phyloP scores from a whole-genome alignment of 2,888 invertebrate species.

The Macrophya alboannulata region DNA sequence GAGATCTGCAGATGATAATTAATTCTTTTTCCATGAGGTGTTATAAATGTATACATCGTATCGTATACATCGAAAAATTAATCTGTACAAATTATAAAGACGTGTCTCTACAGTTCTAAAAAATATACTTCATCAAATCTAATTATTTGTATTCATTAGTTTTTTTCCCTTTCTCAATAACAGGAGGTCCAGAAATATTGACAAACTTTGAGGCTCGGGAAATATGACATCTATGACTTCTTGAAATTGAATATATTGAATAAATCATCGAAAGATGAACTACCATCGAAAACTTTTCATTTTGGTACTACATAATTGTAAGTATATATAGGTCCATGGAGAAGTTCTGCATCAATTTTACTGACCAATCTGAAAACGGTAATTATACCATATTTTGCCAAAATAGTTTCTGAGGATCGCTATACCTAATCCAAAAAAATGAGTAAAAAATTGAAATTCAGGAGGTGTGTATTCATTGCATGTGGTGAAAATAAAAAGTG shows the following conservation, averaged over 20 bases:
- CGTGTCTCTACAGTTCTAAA: not conserved
- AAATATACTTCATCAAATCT: not conserved
- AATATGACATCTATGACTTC: too few relatives aligned
- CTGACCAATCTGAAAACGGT: too few relatives aligned
- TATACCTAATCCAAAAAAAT: not conserved
- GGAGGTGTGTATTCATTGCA: not conserved
- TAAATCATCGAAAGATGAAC: too few relatives aligned
- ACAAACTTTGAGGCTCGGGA: not conserved
- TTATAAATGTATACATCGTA: too few relatives aligned
- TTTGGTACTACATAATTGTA: not conserved
- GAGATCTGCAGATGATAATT: not conserved
- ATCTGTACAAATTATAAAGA: not conserved
- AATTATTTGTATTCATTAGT: not conserved
- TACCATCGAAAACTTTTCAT: not conserved
- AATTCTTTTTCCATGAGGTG: not conserved
- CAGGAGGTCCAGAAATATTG: not conserved
- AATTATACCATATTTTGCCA: too few relatives aligned
- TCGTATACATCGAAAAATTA: not conserved
- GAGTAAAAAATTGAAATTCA: not conserved
- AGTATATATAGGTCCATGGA: not conserved
- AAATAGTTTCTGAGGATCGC: too few relatives aligned
- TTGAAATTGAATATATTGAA: not conserved
- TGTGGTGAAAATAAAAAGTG: too few relatives aligned
- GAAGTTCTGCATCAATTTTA: too few relatives aligned
- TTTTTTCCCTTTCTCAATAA: not conserved